Evolutionary conservation across 2,888 invertebrate species (phyloP).

Genomic region (Molanna angustata): DNA sequence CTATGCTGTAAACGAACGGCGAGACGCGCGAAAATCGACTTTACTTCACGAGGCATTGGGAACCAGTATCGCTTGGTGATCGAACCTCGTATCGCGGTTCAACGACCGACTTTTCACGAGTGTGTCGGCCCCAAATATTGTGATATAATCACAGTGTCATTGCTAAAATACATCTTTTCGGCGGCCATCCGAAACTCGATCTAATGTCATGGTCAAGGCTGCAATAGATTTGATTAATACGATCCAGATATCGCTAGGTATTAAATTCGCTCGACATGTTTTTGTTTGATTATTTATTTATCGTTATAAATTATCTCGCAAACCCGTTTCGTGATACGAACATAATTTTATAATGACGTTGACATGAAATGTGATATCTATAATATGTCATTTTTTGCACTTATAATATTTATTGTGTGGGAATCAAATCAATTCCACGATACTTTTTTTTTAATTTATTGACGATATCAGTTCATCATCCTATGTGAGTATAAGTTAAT

Average conservation of each 20-base stretch:
- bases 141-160: conserved; percentile 43
- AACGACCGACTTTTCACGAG: conserved; percentile 58
- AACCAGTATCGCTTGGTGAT: conserved; percentile 16
- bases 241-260: background rate
- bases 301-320: background rate
- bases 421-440: background rate
- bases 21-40: no score
- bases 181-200: conserved; percentile 12
- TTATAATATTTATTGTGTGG: background rate
- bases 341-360: background rate
- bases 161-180: conserved; percentile 44
- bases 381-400: conserved; percentile 1
- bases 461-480: no score
- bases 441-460: background rate
- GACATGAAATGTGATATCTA: background rate
- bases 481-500: no score
- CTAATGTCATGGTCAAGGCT: conserved; percentile 11
- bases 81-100: conserved; percentile 44
- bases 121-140: conserved; percentile 50
- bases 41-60: conserved; percentile 3
- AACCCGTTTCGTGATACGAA: background rate
- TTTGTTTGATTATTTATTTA: background rate
- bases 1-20: no score
- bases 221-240: background rate
- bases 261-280: background rate